Evolutionary conservation across 53 echinoderm and acorn worm species (phyloP), one percentile per base, ranked within the genome.

Genomic region (Apostichopus leukothele): DNA sequence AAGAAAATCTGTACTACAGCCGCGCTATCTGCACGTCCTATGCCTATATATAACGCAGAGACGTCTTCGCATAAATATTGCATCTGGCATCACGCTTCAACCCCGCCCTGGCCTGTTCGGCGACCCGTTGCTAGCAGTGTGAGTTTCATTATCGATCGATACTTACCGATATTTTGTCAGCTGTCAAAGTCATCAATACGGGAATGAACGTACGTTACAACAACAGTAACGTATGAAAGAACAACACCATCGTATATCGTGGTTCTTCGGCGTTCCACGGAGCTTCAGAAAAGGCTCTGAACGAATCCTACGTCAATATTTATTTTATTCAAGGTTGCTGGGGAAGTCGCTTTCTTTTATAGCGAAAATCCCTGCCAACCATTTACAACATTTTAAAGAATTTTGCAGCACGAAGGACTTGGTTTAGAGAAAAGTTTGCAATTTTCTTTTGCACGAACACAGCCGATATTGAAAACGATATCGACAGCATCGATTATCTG

Each of bases 21-120:
- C 6, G 18, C 20, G 71, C 71, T 16, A 14, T 71, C 18, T 71
- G 14, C 71, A 18, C 71, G 5, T 71, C 20, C 2, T 16, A 76
- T 27, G 50, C 77, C 11, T 51, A 76, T 39, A 76, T 39, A 39
- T 52, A 39, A 76, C 50, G 50, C 9, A 5, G 27, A 76, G 16
- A 11, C 50, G 5, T 76, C 4, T 76, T 76, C 9, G 13, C 9
- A 83, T 7, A 71, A n/a, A 71, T 71, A 71, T 71, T 71, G 83
- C 19, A 54, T 87, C 88, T 87, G 88, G 88, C 88, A 87, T 75
- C 88, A 87, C n/a, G 57, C 26, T 85, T 85, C 88, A 87, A 87
- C 88, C 88, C 88, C 88, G 75, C 88, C 88, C 88, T 87, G 88
- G 88, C 88, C 88, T 87, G 88, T 87, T 87, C 88, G 88, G 88